Percentiles rank a stretch among this genome's conserved stretches.
Evolutionary conservation across 2,113 vertebrate species (phyloP).

Genomic region (Gobiocypris rarus): DNA sequence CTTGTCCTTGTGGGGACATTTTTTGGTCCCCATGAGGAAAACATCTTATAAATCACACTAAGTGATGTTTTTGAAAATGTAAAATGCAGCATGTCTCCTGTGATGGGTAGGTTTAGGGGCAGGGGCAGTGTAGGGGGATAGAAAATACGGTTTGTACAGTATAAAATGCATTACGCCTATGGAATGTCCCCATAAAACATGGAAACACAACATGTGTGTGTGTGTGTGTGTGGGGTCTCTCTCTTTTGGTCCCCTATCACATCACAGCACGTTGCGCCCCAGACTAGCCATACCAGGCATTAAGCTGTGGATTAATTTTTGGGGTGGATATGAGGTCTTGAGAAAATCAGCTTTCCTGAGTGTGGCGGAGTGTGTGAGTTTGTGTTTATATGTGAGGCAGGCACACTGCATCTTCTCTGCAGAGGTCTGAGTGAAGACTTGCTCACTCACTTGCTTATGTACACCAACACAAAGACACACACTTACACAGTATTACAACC

Average conservation of each 20-base stretch:
- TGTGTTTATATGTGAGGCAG: constrained; percentile 24
- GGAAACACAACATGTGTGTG: not conserved
- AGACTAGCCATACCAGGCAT: constrained; percentile 38
- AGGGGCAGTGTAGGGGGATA: not conserved
- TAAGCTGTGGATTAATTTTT: constrained; percentile 46
- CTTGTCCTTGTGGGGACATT: no score
- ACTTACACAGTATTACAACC: constrained; percentile 15
- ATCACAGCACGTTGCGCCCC: constrained; percentile 12
- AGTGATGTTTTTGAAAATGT: no score
- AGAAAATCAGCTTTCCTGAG: constrained; percentile 36
- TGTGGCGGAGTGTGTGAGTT: constrained; percentile 16
- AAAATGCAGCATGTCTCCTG: no score
- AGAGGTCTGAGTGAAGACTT: constrained; percentile 12
- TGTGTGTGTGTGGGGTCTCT: not conserved
- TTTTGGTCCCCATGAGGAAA: no score
- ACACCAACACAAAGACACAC: not conserved
- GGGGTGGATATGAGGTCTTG: constrained; percentile 29
- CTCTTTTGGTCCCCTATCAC: constrained; percentile 27
- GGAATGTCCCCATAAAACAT: no score
- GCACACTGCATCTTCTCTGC: not conserved
- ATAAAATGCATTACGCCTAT: no score
- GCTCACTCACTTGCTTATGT: constrained; percentile 1
- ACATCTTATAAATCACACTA: no score
- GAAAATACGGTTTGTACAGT: no score
- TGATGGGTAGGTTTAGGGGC: no score